Conservation (phyloP, 2,113 vertebrate genomes). For the Erythrolamprus reginae region DNA sequence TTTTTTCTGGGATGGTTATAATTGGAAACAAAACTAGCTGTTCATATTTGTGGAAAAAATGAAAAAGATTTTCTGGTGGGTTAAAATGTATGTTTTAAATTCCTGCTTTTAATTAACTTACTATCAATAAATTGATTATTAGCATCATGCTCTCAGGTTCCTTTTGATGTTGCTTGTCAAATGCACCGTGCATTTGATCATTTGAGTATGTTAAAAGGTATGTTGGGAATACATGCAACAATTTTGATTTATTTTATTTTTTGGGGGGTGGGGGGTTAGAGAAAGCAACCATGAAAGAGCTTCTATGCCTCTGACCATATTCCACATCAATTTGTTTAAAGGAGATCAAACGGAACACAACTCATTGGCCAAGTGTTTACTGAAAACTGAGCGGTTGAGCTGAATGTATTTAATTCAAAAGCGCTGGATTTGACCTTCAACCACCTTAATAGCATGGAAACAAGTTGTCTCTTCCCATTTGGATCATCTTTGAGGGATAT, state of each 20-base stretch:
- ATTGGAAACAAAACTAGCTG: background rate
- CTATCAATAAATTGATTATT: slow-evolving; percentile 2
- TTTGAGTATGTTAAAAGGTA: background rate
- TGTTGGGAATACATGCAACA: fast-evolving
- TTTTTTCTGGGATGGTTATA: background rate
- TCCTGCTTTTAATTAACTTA: slow-evolving; percentile 9
- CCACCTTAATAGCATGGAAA: background rate
- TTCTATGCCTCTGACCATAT: background rate
- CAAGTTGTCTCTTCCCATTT: background rate
- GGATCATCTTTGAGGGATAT: background rate
- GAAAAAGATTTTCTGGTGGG: background rate
- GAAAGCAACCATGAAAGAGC: background rate
- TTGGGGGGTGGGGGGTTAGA: too few relatives aligned
- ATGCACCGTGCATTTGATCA: fast-evolving
- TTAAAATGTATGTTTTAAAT: background rate
- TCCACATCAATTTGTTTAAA: background rate
- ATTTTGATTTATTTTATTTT: too few relatives aligned
- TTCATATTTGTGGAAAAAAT: background rate
- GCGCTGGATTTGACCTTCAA: background rate
- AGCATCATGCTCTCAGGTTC: background rate
- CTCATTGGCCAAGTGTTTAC: background rate
- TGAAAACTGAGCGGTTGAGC: background rate
- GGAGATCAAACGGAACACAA: background rate
- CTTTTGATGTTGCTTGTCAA: background rate
- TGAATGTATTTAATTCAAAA: background rate